Evolutionary conservation across 1,140 invertebrate genomes (phyloP), one percentile per base, ranked within the genome.

Genomic region (Galendromus occidentalis): DNA sequence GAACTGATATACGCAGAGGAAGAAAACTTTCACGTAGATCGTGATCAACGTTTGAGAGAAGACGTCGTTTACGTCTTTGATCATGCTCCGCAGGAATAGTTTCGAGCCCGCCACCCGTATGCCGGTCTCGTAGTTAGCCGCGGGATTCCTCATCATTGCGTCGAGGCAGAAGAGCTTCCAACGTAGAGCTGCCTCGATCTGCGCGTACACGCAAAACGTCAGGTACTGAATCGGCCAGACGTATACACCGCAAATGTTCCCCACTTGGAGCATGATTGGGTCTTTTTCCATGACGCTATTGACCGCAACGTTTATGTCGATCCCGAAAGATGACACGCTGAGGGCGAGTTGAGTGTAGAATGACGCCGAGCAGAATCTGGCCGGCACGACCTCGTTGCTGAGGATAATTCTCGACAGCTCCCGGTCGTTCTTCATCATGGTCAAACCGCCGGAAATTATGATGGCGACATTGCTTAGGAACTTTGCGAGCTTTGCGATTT

Each of bases 191-290:
- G 51, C 25, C 9, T 59, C 51, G 33, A 25, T 14, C 20, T 59
- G 51, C 25, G 14, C 51, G 22, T 59, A 59, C 51, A 59, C 25
- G 51, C 51, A 59, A 33, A 59, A 59, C 1, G 51, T 59, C 51
- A 59, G 25, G 51, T 59, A 59, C 51, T 59, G 51, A 20, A 59
- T 29, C 22, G 51, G 51, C 51, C 51, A 59, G 20, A 59, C 51
- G 1, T 18, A 59, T 4, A 59, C 14, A 25, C 51, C 51, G 33
- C 51, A 29, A 14, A 59, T 22, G 33, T 33, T 59, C 12, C 51
- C 51, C 2, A 59, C 0, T 9, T 59, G 1, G 17, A 59, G 2
- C 1, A 59, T 2, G 25, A 59, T 17, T 14, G 51, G 51, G 6
- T 25, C 25, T 29, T 25, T 6, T 5, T 33, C 22, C 4, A 59